Base-by-base conservation (phyloP, 2,113 vertebrate genomes). In the Hyla sarda region DNA sequence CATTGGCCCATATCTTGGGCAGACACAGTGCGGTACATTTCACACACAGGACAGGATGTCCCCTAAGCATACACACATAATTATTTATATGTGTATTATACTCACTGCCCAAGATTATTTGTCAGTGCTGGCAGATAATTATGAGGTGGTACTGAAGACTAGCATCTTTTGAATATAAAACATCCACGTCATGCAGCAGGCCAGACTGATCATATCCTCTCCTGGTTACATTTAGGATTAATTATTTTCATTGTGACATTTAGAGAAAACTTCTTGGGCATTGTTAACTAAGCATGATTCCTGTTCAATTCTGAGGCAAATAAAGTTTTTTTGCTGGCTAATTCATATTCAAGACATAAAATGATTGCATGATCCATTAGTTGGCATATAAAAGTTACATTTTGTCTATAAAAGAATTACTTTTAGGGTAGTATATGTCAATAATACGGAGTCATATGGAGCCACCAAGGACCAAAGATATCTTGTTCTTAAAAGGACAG, bases 81-180 rank as follows among this genome's bases (percentile, higher is more conserved):
- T 84, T 76, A 76, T 48, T 76, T 74, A 37, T 56, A 41, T 56
- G 41, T 83, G 56, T 58, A 23, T 32, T 41, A 34, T 83, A 34
- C 48, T 83, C 48, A 34, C 34, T 60, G 37, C 72, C 73, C 56
- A 23, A 32, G 52, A 76, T 75, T 84, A 76, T 76, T 84, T 84
- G 83, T 84, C 83, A 84, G 73, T 2, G 37, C 83, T 41, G 28
- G 54, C 83, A 76, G 83, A 84, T 84, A 75, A 84, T 75, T 58
- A 83, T 75, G 30, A 58, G 73, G 48, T 60, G 65, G 37, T 58
- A 19, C 50, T 16, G 52, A 73, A 54, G 37, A 58, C 41, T 48
- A 56, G 47, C 32, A 74, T 58, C 54, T 74, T 73, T 13, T 58
- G 82, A 74, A 75, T 75, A 45, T 23, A 32, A 32, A 60, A 73